Evolutionary conservation across 1,140 invertebrate species (phyloP).

Genomic region (Andrena cerasifolii): DNA sequence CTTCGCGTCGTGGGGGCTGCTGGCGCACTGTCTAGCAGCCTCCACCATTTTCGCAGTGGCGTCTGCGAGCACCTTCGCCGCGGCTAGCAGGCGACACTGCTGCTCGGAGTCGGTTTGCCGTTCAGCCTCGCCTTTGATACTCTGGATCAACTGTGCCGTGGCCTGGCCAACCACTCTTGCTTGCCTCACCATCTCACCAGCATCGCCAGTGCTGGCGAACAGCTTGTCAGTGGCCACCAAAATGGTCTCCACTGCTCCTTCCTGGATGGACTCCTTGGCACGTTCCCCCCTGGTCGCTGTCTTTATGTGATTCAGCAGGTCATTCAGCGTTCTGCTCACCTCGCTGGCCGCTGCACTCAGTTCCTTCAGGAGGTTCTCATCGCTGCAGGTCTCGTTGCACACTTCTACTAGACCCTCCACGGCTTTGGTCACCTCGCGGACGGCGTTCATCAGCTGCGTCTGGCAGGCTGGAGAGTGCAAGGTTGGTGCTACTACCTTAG

Average conservation of each 20-base stretch:
- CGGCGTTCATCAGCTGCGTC: constrained; percentile 95
- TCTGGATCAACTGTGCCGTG: constrained; percentile 95
- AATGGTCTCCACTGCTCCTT: constrained; percentile 94
- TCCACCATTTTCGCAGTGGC: constrained; percentile 98
- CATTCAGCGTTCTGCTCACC: constrained; percentile 94
- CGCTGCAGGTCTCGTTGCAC: constrained; percentile 88
- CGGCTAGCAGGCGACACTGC: constrained; percentile 94
- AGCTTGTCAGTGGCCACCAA: constrained; percentile 94
- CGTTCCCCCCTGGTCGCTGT: constrained; percentile 80
- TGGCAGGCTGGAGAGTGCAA: constrained; percentile 96
- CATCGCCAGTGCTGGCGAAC: constrained; percentile 91
- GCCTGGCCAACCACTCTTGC: constrained; percentile 96
- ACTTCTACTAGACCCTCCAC: constrained; percentile 95
- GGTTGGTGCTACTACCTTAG: constrained; percentile 95
- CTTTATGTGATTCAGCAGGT: constrained; percentile 95
- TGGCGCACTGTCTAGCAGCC: constrained; percentile 95
- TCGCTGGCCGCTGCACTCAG: constrained; percentile 92
- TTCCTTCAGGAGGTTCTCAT: constrained; percentile 89
- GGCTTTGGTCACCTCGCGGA: constrained; percentile 95
- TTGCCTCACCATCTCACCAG: constrained; percentile 97
- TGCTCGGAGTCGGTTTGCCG: constrained; percentile 93
- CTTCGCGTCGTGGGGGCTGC: constrained; percentile 90
- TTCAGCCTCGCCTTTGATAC: constrained; percentile 97
- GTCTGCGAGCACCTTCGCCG: constrained; percentile 96
- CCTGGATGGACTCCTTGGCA: constrained; percentile 85